Evolutionary conservation across 1,140 invertebrate genomes (phyloP).

Genomic region (Probaryconus sp.): DNA sequence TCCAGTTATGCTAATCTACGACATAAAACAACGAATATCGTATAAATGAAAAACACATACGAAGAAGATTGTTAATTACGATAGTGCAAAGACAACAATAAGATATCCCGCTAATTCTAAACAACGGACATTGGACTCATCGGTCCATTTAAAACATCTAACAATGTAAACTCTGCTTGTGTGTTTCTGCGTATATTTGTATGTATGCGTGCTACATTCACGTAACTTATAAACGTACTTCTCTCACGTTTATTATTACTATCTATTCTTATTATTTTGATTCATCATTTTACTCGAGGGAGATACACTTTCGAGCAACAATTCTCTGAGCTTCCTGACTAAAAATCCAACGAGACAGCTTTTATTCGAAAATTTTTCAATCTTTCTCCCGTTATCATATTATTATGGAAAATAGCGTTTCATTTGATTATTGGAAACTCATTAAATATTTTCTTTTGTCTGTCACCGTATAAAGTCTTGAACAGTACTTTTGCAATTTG

Average conservation of each 20-base stretch:
- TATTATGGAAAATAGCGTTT: too few relatives aligned
- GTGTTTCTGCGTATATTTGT: too few relatives aligned
- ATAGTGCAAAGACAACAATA: slow-evolving; percentile 32
- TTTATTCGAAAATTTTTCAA: too few relatives aligned
- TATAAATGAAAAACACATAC: slow-evolving; percentile 13
- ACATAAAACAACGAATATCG: slow-evolving; percentile 16
- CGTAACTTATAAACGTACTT: slow-evolving; percentile 44
- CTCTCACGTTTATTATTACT: slow-evolving; percentile 22
- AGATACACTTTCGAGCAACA: neutral
- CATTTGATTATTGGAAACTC: too few relatives aligned
- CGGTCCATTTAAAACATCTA: slow-evolving; percentile 50
- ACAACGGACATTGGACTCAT: slow-evolving; percentile 37
- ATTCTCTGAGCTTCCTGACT: neutral
- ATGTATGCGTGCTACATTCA: slow-evolving; percentile 29
- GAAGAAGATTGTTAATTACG: too few relatives aligned
- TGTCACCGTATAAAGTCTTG: too few relatives aligned
- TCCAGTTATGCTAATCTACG: slow-evolving; percentile 5
- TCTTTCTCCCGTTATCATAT: too few relatives aligned
- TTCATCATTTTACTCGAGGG: neutral
- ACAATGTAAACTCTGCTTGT: slow-evolving; percentile 44
- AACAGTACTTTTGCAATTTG: too few relatives aligned
- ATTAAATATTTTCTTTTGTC: too few relatives aligned
- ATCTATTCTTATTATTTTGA: slow-evolving; percentile 28
- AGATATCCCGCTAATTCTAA: slow-evolving; percentile 49
- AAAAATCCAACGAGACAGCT: neutral